Conservation (phyloP, 2,888 invertebrate genomes). For the Lasius fuliginosus region DNA sequence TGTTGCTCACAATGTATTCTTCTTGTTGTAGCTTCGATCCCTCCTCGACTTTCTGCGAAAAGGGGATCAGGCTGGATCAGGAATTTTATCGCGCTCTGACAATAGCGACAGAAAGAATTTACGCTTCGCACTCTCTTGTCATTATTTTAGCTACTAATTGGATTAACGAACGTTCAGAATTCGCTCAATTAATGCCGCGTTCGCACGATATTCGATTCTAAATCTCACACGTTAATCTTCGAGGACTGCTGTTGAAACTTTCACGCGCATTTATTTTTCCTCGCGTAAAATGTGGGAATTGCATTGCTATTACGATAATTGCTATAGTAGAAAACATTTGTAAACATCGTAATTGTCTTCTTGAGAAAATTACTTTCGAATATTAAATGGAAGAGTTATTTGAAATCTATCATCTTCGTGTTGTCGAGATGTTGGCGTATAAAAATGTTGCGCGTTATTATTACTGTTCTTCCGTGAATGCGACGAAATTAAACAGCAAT, state of each 20-base stretch:
- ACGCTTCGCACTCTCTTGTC: slow-evolving; percentile 2
- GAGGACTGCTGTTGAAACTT: slow-evolving; percentile 59
- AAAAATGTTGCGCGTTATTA: background rate
- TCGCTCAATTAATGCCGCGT: slow-evolving; percentile 34
- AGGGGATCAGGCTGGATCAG: slow-evolving; percentile 38
- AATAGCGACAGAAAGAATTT: slow-evolving; percentile 21
- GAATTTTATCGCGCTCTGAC: slow-evolving; percentile 9
- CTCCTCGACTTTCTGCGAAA: slow-evolving; percentile 72
- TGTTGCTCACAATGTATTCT: slow-evolving; percentile 80
- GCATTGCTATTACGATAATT: slow-evolving; percentile 35
- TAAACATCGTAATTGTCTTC: slow-evolving; percentile 3
- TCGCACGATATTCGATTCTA: slow-evolving; percentile 59
- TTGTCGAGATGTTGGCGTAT: background rate
- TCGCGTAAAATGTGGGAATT: slow-evolving; percentile 36
- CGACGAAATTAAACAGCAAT: background rate
- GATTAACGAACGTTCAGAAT: slow-evolving; percentile 44
- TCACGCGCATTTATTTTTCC: slow-evolving; percentile 57
- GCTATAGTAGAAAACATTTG: background rate
- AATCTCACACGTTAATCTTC: slow-evolving; percentile 65
- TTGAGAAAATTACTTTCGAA: background rate
- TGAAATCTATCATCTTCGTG: background rate
- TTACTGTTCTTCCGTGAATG: background rate
- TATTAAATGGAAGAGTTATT: background rate
- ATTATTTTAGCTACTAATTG: slow-evolving; percentile 50
- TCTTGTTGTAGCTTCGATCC: slow-evolving; percentile 76